phyloP scores from a whole-genome alignment of 2,113 vertebrate genomes.

The Marmota flaviventris region DNA sequence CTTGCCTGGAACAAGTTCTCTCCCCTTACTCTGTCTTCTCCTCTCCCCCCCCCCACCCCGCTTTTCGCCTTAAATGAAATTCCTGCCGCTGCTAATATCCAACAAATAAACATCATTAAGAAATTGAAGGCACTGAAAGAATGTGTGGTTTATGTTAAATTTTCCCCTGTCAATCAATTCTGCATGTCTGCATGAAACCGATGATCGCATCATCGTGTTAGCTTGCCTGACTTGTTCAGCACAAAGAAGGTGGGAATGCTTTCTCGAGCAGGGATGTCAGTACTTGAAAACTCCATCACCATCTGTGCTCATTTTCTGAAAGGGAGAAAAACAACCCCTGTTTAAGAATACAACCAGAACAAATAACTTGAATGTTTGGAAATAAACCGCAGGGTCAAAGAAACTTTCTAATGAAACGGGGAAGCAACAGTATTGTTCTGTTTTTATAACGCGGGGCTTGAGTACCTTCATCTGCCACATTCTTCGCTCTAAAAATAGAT shows the following conservation, averaged over 20 bases:
- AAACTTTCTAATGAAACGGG: conserved; percentile 93
- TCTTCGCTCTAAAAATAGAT: conserved; percentile 86
- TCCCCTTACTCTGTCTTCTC: conserved; percentile 64
- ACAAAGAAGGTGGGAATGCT: conserved; percentile 98
- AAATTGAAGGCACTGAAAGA: conserved; percentile 90
- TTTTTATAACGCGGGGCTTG: conserved; percentile 86
- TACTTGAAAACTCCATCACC: conserved; percentile 99
- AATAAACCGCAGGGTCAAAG: conserved; percentile 94
- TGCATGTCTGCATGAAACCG: conserved; percentile 95
- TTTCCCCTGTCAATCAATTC: conserved; percentile 97
- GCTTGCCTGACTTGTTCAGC: conserved; percentile 98
- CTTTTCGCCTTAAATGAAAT: conserved; percentile 83
- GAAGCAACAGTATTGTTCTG: conserved; percentile 90
- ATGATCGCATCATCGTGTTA: conserved; percentile 97
- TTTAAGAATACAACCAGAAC: conserved; percentile 91
- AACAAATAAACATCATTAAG: conserved; percentile 90
- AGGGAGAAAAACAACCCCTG: conserved; percentile 94
- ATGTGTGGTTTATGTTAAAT: conserved; percentile 91
- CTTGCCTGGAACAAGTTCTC: conserved; percentile 87
- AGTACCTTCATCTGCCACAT: conserved; percentile 74
- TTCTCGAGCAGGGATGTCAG: conserved; percentile 99
- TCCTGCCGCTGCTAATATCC: conserved; percentile 86
- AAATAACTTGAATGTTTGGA: conserved; percentile 92
- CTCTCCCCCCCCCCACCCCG: background rate
- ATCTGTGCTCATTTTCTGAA: conserved; percentile 98